Evolutionary conservation across 2,113 vertebrate genomes (phyloP).

Genomic region (Otolemur garnettii): DNA sequence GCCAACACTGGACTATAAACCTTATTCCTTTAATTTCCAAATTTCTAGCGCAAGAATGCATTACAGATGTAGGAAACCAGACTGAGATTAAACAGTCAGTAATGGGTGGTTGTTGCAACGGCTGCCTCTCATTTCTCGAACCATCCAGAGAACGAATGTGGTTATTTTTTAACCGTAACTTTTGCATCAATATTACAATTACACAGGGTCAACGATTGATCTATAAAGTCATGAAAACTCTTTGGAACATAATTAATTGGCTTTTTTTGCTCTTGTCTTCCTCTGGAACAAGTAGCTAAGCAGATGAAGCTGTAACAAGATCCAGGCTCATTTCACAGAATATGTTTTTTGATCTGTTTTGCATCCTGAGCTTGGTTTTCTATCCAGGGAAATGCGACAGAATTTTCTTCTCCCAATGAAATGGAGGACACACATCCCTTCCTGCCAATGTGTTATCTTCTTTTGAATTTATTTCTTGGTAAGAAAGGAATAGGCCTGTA

Average conservation of each 20-base stretch:
- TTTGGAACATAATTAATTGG: background rate
- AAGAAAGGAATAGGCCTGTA: background rate
- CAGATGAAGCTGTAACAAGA: background rate
- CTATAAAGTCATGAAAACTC: background rate
- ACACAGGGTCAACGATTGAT: background rate
- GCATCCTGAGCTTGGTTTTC: background rate
- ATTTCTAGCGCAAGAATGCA: background rate
- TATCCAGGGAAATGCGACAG: background rate
- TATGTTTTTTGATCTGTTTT: background rate
- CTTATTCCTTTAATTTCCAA: accelerated
- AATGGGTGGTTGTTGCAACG: accelerated
- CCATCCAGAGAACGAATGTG: background rate
- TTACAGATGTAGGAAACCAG: accelerated
- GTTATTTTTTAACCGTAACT: background rate
- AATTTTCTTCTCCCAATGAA: background rate
- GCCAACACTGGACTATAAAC: accelerated
- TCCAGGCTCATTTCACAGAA: accelerated
- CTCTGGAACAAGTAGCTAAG: background rate
- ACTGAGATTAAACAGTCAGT: background rate
- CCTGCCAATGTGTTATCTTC: background rate
- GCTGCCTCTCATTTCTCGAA: background rate
- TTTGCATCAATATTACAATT: background rate
- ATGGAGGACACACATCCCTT: background rate
- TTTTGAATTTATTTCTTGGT: background rate
- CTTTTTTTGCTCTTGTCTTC: background rate